phyloP scores from a whole-genome alignment of 2,797 vertebrate genomes.

The Sebastes wilsoni region DNA sequence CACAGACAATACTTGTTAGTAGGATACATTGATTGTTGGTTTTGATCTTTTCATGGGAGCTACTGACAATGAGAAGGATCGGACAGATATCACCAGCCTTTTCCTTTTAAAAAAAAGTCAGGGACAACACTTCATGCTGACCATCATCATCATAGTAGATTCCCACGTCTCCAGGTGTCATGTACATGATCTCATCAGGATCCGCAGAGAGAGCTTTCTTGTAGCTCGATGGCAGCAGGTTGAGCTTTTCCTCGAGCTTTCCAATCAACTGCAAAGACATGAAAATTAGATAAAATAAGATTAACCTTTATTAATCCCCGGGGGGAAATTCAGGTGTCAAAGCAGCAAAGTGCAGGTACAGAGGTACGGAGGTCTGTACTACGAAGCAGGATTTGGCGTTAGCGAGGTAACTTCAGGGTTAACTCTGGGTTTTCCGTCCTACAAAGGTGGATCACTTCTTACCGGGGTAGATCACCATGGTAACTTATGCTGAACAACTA shows the following conservation, averaged over 20 bases:
- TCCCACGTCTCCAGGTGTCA: constrained; percentile 86
- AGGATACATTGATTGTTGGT: neutral
- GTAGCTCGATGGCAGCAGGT: constrained; percentile 81
- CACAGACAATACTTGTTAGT: neutral
- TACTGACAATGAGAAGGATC: neutral
- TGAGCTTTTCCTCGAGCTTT: constrained; percentile 89
- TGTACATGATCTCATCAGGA: constrained; percentile 89
- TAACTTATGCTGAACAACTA: too few species aligned
- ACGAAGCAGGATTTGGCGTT: too few species aligned
- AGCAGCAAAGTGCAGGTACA: too few species aligned
- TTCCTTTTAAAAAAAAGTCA: neutral
- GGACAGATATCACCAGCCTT: neutral
- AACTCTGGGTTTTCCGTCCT: too few species aligned
- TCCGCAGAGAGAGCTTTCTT: constrained; percentile 89
- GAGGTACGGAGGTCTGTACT: too few species aligned
- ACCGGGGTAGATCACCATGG: too few species aligned
- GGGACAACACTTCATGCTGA: constrained; percentile 42
- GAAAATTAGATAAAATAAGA: too few species aligned
- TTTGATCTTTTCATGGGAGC: neutral
- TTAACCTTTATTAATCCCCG: too few species aligned
- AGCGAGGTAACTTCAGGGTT: too few species aligned
- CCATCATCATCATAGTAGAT: constrained; percentile 92
- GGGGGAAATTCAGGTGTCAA: too few species aligned
- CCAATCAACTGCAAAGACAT: constrained; percentile 82
- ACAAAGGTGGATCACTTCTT: too few species aligned